Base-by-base conservation (phyloP, 2,888 invertebrate species). In the Noctua janthe region DNA sequence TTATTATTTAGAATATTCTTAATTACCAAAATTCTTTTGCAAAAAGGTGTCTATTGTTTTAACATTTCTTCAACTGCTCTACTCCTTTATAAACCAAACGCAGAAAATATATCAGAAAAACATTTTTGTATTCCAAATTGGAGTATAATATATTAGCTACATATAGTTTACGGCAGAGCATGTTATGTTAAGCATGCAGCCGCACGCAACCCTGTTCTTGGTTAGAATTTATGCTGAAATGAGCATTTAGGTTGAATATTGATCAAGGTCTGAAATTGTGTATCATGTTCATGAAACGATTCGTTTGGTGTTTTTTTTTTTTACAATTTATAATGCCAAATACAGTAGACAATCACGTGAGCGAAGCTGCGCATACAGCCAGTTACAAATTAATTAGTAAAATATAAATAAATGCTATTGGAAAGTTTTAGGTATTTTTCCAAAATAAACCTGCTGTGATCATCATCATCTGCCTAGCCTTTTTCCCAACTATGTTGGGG, bases 221-320 rank as follows among this genome's bases (percentile, higher is more conserved):
- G 79, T 76, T 89, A 89, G 78, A 69, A 81, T 92, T 89, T 87
- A 88, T 91, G 88, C 89, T 90, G 88, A 90, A 90, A 83, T 90
- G 89, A 88, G 80, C 88, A 92, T 92, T 89, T 90, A 90, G 90
- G 93, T 92, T 91, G 88, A 90, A 88, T 91, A 91, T 90, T 89
- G 90, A 92, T 91, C 91, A 92, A 92, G 92, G 92, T 90, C 83
- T 78, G 15, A 66, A 56, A 73, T 81, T 85, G 71, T 78, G 73
- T 87, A 79, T 84, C 87, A 83, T 81, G 79, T 81, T 87, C 89
- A 83, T 84, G 82, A 85, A 82, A 82, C 20, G 29, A 56, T 71
- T 78, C 17, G 64, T 74, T 77, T 71, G 13, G 11, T 67, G 17
- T 39, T 29, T 29, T 29, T 71, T 71, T 6, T 70, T 35, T 5